A percentile compares a stretch with the other conserved stretches of the same genome.
Conservation (phyloP, 2,797 vertebrate species). For the Salmo trutta region DNA sequence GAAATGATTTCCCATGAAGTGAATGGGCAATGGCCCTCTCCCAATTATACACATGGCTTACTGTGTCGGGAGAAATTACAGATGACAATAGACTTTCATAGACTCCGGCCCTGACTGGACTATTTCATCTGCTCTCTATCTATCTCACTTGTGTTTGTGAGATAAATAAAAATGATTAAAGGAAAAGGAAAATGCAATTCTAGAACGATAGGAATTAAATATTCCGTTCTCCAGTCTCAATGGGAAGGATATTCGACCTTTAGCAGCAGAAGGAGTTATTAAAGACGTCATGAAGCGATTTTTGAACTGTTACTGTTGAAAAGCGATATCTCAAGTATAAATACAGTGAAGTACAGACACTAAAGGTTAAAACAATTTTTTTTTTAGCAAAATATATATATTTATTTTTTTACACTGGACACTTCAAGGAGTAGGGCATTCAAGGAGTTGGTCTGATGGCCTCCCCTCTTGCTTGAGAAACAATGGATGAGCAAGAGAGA, state of each 20-base stretch:
- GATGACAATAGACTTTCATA: constrained; percentile 19
- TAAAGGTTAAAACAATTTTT: no score
- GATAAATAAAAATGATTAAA: neutral
- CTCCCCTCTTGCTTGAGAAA: no score
- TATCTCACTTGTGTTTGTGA: neutral
- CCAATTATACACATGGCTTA: neutral
- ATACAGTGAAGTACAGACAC: no score
- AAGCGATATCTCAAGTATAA: no score
- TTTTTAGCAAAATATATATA: no score
- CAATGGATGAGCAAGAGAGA: no score
- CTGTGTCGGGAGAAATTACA: constrained; percentile 13
- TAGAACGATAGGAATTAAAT: neutral
- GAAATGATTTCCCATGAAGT: constrained; percentile 33
- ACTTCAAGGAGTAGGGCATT: no score
- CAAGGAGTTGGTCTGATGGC: no score
- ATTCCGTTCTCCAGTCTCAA: neutral
- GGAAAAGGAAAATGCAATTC: neutral
- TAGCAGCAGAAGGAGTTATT: no score
- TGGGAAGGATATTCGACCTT: neutral
- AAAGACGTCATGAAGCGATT: no score
- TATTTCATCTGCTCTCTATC: neutral
- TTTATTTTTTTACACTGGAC: no score
- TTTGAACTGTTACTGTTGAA: no score
- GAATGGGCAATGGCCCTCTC: constrained; percentile 38
- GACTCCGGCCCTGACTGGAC: constrained; percentile 5